Percentiles rank a stretch among this genome's conserved stretches.
phyloP scores from a whole-genome alignment of 2,113 vertebrate genomes.

The Colaptes auratus region DNA sequence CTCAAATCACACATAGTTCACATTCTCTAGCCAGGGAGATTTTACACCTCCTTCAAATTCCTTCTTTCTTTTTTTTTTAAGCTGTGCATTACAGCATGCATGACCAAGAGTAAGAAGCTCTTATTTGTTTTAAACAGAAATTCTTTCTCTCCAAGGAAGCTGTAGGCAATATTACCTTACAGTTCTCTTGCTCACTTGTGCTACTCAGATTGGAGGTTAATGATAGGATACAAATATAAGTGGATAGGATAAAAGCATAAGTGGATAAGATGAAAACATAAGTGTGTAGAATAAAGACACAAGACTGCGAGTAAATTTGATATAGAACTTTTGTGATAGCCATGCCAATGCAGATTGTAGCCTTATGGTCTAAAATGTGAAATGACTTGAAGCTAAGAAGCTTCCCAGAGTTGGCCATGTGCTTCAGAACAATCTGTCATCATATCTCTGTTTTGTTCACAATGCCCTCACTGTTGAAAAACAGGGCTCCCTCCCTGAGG shows the following conservation, averaged over 20 bases:
- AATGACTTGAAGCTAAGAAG: not conserved
- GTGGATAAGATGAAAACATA: not conserved
- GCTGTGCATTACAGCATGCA: not conserved
- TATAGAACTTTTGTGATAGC: not conserved
- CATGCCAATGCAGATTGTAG: not conserved
- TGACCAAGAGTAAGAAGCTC: not conserved
- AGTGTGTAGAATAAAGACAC: not conserved
- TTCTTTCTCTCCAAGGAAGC: not conserved
- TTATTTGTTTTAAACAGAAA: not conserved
- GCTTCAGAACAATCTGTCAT: not conserved
- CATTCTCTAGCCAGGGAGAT: not conserved
- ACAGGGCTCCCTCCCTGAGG: not conserved
- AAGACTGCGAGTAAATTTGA: not conserved
- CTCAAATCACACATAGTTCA: not conserved
- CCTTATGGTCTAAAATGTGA: not conserved
- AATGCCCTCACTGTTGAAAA: not conserved
- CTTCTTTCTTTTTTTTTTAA: not conserved
- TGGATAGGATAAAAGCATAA: too few species aligned
- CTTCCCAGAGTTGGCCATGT: not conserved
- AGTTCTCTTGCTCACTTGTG: not conserved
- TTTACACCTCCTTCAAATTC: not conserved
- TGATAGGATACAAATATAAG: not conserved
- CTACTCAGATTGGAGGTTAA: not conserved
- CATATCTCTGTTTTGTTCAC: not conserved
- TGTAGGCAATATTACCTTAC: not conserved